These are phyloP conservation scores for Zophobas morio DNA, from an alignment of 1,140 invertebrate species.

Conservation along the genomic window DNA sequence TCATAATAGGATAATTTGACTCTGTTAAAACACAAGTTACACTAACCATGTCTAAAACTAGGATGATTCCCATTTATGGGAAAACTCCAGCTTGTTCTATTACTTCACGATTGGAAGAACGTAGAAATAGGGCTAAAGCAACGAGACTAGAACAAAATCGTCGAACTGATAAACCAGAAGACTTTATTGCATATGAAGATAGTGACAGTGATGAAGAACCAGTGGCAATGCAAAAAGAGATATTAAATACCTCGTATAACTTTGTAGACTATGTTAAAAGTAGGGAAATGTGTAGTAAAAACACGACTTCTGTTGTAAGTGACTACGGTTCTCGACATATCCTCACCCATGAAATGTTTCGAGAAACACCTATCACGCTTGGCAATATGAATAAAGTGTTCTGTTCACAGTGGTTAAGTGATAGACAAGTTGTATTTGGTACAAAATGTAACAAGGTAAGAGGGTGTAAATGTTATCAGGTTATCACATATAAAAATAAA, in stretches of 20 bases:
- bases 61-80: conserved; percentile 74
- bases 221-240: conserved; percentile 77
- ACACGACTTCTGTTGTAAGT: conserved; percentile 69
- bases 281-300: conserved; percentile 81
- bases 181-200: conserved; percentile 90
- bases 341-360: conserved; percentile 89
- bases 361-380: conserved; percentile 85
- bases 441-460: conserved; percentile 96
- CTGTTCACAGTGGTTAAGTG: conserved; percentile 95
- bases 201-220: conserved; percentile 88
- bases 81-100: conserved; percentile 81
- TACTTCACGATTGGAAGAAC: conserved; percentile 79
- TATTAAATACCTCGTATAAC: conserved; percentile 85
- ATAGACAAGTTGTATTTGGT: conserved; percentile 94
- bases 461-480: neutral
- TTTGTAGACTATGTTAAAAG: conserved; percentile 88
- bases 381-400: conserved; percentile 96
- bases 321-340: conserved; percentile 89
- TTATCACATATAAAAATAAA: neutral
- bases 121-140: conserved; percentile 76
- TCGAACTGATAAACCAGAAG: conserved; percentile 89
- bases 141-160: conserved; percentile 78
- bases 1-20: neutral
- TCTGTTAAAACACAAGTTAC: conserved; percentile 7
- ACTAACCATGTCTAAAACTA: conserved; percentile 71